These are phyloP conservation scores for Mormyrus hasselquistii DNA, from an alignment of 2,797 vertebrate genomes.

Conservation along the genomic window DNA sequence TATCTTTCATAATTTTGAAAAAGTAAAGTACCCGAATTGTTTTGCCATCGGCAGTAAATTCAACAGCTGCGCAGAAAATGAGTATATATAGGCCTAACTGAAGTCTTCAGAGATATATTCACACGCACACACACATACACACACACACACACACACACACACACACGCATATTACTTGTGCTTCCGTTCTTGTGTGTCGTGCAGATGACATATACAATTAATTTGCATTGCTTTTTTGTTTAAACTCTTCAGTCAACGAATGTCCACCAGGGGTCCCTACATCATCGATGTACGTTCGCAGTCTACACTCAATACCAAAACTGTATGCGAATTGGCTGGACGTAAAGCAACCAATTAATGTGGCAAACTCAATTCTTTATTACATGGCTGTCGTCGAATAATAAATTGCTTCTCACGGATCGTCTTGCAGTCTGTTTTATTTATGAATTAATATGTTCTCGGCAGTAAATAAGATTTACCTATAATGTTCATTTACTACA, in stretches of 20 bases:
- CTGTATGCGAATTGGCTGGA: not conserved
- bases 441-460: not conserved
- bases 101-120: not conserved
- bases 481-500: not conserved
- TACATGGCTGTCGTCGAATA: not conserved
- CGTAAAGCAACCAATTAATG: not conserved
- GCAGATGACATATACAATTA: not conserved
- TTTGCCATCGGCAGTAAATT: not conserved
- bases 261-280: slow-evolving; percentile 69
- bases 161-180: not conserved
- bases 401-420: not conserved
- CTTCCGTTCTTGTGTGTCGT: not conserved
- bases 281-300: not conserved
- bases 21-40: not conserved
- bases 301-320: not conserved
- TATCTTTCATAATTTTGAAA: not conserved
- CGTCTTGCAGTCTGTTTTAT: not conserved
- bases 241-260: slow-evolving; percentile 23
- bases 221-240: slow-evolving; percentile 1
- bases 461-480: not conserved
- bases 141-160: not conserved
- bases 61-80: not conserved
- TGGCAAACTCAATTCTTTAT: not conserved
- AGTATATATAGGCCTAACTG: not conserved
- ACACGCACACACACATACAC: not conserved